These are phyloP conservation scores for Rhagoletis zephyria DNA, from an alignment of 1,140 invertebrate species.

Conservation along the genomic window DNA sequence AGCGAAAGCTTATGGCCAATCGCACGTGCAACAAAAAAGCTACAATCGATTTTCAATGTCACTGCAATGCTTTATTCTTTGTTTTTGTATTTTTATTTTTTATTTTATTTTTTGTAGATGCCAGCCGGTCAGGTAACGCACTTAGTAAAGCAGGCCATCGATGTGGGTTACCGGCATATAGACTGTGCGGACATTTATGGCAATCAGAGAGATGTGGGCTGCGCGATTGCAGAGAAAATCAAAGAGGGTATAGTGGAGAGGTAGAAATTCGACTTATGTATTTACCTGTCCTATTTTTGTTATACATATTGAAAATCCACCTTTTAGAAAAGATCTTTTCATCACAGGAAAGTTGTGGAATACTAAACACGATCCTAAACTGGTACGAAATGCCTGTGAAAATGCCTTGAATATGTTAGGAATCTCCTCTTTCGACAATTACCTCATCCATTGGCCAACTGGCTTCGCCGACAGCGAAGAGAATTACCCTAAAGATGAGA, in stretches of 20 bases:
- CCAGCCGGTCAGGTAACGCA: neutral
- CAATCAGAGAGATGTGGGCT: constrained; percentile 85
- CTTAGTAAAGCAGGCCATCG: constrained; percentile 81
- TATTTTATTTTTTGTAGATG: neutral
- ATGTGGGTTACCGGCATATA: constrained; percentile 85
- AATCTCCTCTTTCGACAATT: constrained; percentile 84
- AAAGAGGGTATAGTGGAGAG: constrained; percentile 79
- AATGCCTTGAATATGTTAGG: constrained; percentile 78
- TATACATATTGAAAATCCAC: neutral
- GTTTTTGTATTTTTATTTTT: neutral
- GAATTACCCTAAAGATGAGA: constrained; percentile 74
- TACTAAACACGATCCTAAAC: constrained; percentile 66
- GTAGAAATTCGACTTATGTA: constrained; percentile 62
- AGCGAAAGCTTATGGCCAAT: constrained; percentile 85
- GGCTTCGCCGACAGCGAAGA: constrained; percentile 72
- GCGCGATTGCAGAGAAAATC: constrained; percentile 79
- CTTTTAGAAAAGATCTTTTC: constrained; percentile 79
- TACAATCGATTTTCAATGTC: neutral
- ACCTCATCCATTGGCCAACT: constrained; percentile 86
- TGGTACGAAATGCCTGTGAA: constrained; percentile 67
- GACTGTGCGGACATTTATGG: constrained; percentile 86
- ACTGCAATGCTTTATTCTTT: neutral
- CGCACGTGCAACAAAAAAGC: constrained; percentile 69
- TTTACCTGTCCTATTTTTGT: too few relatives aligned
- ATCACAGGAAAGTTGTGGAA: constrained; percentile 77